Evolutionary conservation across 2,888 invertebrate genomes (phyloP).

Genomic region (Achlya flavicornis): DNA sequence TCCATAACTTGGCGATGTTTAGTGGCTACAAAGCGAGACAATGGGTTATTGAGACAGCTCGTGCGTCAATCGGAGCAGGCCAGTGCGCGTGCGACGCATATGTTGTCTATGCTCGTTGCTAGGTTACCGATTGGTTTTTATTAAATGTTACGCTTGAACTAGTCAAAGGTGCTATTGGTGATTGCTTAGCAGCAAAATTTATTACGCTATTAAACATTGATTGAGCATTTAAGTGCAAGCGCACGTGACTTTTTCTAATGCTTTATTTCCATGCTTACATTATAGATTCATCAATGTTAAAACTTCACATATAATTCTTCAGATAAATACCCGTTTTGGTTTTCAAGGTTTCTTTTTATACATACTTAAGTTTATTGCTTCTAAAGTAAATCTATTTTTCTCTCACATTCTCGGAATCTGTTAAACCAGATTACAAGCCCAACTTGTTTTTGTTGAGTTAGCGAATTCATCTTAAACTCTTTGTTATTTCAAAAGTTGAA

Average conservation of each 20-base stretch:
- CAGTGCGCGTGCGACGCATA: conserved; percentile 34
- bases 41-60: conserved; percentile 46
- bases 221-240: background rate
- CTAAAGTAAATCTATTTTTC: background rate
- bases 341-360: background rate
- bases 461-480: conserved; percentile 8
- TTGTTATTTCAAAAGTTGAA: conserved; percentile 10
- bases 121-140: conserved; percentile 11
- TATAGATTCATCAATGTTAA: no score
- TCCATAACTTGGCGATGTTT: conserved; percentile 5
- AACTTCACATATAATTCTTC: no score
- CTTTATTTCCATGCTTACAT: background rate
- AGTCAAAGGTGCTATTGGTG: conserved; percentile 13
- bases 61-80: conserved; percentile 36
- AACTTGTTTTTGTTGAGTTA: conserved; percentile 3
- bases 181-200: background rate
- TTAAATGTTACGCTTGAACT: conserved; percentile 7
- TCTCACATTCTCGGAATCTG: background rate
- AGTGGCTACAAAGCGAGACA: conserved; percentile 30
- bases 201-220: background rate
- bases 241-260: background rate
- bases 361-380: background rate
- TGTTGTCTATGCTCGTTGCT: conserved; percentile 17
- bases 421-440: background rate
- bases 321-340: no score